Evolutionary conservation across 2,888 invertebrate genomes (phyloP).

Genomic region (Eucera pruinosa): DNA sequence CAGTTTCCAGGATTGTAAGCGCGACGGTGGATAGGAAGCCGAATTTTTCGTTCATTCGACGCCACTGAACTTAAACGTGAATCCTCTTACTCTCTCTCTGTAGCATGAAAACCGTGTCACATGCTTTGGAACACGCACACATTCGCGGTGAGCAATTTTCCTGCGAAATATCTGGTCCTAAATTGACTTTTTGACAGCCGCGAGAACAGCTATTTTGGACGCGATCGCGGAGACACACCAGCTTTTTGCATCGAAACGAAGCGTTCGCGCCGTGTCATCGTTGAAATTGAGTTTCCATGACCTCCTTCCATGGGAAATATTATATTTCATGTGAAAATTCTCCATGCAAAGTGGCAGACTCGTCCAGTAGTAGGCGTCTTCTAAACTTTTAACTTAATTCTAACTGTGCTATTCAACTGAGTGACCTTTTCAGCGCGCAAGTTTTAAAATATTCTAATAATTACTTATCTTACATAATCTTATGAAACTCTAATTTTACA

Average conservation of each 20-base stretch:
- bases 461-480: too few relatives aligned
- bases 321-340: background rate
- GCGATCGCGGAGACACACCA: conserved; percentile 8
- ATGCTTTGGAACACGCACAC: background rate
- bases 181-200: conserved; percentile 39
- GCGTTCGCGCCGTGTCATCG: conserved; percentile 28
- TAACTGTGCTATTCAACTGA: too few relatives aligned
- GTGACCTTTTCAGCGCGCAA: too few relatives aligned
- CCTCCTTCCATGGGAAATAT: background rate
- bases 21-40: conserved; percentile 3
- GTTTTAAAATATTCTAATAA: too few relatives aligned
- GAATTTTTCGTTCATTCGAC: conserved; percentile 42
- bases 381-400: too few relatives aligned
- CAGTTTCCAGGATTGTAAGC: conserved; percentile 24
- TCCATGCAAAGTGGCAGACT: background rate
- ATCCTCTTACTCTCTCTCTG: background rate
- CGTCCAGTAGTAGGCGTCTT: conserved; percentile 1
- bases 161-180: conserved; percentile 26
- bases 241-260: conserved; percentile 29
- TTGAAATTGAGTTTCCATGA: conserved; percentile 26
- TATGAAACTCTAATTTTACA: too few relatives aligned
- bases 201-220: conserved; percentile 32
- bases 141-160: conserved; percentile 28
- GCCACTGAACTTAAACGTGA: conserved; percentile 30
- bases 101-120: conserved; percentile 19